These are phyloP conservation scores for Gracilinanus agilis DNA, from an alignment of 2,113 vertebrate species.

Conservation along the genomic window DNA sequence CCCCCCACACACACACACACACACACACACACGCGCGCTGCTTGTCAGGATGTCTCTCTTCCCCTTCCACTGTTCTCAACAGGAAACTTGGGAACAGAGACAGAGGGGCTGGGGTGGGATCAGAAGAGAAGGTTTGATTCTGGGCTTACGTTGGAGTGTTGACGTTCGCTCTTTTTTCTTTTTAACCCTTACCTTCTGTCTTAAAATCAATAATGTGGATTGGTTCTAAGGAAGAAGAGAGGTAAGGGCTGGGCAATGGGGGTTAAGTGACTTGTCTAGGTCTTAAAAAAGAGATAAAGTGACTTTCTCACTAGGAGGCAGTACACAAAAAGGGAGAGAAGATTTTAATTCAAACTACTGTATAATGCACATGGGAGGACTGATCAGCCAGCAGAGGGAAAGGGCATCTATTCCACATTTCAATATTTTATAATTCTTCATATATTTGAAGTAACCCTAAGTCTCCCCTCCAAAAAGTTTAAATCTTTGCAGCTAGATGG, in stretches of 20 bases:
- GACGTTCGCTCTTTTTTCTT: background rate
- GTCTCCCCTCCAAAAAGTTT: background rate
- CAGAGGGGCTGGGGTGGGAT: background rate
- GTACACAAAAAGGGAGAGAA: background rate
- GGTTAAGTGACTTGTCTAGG: no score
- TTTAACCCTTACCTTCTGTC: no score
- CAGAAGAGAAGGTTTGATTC: background rate
- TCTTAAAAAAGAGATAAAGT: background rate
- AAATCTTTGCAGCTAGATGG: background rate
- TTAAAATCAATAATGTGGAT: no score
- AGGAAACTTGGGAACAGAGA: slow-evolving; percentile 12
- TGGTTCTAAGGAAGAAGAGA: no score
- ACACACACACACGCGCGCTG: background rate
- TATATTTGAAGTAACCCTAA: no score
- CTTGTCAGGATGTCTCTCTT: slow-evolving; percentile 17
- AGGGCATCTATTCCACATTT: background rate
- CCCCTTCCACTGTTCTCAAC: background rate
- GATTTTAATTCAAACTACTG: background rate
- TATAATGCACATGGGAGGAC: background rate
- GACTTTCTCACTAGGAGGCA: background rate
- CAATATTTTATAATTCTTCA: background rate
- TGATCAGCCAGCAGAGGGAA: background rate
- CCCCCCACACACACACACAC: no score
- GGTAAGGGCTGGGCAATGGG: no score
- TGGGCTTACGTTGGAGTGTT: background rate